Conservation (phyloP, 2,113 vertebrate genomes). For the Anas platyrhynchos region DNA sequence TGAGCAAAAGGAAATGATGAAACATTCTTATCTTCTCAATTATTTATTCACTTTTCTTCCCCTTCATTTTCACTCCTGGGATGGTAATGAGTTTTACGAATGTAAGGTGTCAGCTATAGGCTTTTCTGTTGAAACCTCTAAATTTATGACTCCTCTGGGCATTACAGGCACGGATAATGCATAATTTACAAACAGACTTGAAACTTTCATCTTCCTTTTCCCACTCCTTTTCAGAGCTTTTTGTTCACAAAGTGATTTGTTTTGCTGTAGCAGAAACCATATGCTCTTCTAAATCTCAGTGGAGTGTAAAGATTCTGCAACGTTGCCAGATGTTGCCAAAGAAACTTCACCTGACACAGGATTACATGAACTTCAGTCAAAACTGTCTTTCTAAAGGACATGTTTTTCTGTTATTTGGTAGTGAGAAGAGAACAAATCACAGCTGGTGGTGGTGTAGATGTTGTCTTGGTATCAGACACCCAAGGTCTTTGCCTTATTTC, state of each 20-base stretch:
- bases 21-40: constrained; percentile 71
- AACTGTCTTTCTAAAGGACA: background rate
- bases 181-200: constrained; percentile 75
- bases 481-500: background rate
- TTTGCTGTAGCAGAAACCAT: constrained; percentile 64
- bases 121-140: constrained; percentile 68
- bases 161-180: constrained; percentile 62
- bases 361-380: background rate
- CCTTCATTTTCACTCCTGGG: constrained; percentile 63
- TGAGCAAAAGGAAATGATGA: constrained; percentile 62
- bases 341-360: background rate
- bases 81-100: constrained; percentile 76
- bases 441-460: background rate
- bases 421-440: background rate
- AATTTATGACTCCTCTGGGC: constrained; percentile 74
- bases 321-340: background rate
- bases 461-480: background rate
- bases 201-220: constrained; percentile 72
- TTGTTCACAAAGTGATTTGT: constrained; percentile 70
- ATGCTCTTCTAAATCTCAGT: constrained; percentile 23
- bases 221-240: constrained; percentile 65
- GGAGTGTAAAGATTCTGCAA: constrained; percentile 11
- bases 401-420: background rate
- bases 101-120: constrained; percentile 73
- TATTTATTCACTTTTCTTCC: constrained; percentile 69